Evolutionary conservation across 2,113 vertebrate species (phyloP).

Genomic region (Rhagologus leucostigma): DNA sequence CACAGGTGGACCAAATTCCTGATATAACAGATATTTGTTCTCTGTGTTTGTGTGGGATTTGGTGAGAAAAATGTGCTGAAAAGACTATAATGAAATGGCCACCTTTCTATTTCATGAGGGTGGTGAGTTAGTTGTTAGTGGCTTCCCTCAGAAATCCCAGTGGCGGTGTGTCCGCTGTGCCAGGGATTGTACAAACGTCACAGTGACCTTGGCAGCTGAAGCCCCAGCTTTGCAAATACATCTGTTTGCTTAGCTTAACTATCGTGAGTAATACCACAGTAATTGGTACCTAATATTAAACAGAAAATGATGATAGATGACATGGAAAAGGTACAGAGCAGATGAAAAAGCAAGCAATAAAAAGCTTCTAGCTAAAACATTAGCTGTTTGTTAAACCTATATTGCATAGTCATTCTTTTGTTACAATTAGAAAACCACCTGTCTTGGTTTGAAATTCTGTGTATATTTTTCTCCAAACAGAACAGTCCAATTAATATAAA

Average conservation of each 20-base stretch:
- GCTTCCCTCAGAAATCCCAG: not conserved
- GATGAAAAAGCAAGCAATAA: not conserved
- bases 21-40: not conserved
- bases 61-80: not conserved
- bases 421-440: not conserved
- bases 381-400: not conserved
- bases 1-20: not conserved
- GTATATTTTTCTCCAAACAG: not conserved
- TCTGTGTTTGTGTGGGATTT: not conserved
- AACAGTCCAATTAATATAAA: not conserved
- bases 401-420: not conserved
- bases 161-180: fast-evolving
- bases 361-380: not conserved
- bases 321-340: not conserved
- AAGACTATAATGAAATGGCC: fast-evolving
- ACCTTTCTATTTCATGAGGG: not conserved
- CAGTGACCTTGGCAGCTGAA: not conserved
- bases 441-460: not conserved
- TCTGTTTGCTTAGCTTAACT: not conserved
- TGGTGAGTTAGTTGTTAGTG: not conserved
- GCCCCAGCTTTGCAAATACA: not conserved
- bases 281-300: not conserved
- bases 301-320: not conserved
- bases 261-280: not conserved
- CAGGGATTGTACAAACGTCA: not conserved